Evolutionary conservation across 1,140 invertebrate species (phyloP), one percentile per base, ranked within the genome.

Genomic region (Panulirus ornatus): DNA sequence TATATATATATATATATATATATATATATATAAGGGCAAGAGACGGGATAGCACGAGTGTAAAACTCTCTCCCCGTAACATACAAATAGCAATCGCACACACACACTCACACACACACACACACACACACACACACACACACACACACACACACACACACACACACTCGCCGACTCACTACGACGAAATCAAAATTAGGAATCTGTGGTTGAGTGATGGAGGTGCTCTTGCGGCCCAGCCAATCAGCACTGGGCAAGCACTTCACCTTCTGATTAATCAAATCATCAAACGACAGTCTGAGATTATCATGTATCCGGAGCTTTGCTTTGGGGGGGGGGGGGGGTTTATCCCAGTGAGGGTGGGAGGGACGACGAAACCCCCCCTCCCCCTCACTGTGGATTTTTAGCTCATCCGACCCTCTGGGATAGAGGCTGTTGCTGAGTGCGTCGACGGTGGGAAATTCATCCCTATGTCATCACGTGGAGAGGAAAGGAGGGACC

Each of bases 231-330:
- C 40, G 76, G 30, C 76, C 44, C 19, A 47, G 44, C 76, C 78
- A 82, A 82, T 82, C 78, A 54, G 78, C 22, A 34, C 47, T 54
- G 38, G 27, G 78, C 36, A 82, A 82, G 78, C 78, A 82, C 78
- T 82, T 54, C 14, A 54, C 8, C n/a, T 0, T 22, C 44, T 36
- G 70, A 82, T 82, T 82, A 82, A 82, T 82, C 78, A 58, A 47
- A 54, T 82, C 78, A 47, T 82, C 78, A 82, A 82, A 82, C 44
- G 70, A 36, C 70, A 36, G 3, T 71, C 3, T 16, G 0, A 14
- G 70, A 34, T 73, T 36, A 73, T 73, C 70, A 73, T 30, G 30
- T n/a, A 70, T n/a, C 22, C 6, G 30, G 63, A 70, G 63, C 5
- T 5, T 47, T 6, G 14, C 16, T 1, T 14, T 14, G 54, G 54